These are phyloP conservation scores for Podarcis lilfordi DNA, from an alignment of 2,797 vertebrate genomes.

Conservation along the genomic window DNA sequence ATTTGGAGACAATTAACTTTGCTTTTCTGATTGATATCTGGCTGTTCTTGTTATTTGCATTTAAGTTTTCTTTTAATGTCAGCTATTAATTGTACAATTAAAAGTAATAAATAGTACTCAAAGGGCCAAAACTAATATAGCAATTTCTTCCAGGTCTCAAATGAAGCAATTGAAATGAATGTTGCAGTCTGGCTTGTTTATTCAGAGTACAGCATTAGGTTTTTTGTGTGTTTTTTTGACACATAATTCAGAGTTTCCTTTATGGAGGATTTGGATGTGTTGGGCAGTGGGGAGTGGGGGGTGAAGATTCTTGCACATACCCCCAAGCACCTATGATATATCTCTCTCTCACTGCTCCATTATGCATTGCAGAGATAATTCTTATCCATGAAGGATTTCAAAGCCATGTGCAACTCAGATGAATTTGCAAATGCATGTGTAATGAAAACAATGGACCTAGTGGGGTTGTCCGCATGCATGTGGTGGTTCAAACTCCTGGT, in stretches of 20 bases:
- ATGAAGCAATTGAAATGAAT: background rate
- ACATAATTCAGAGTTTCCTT: background rate
- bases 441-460: background rate
- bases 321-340: background rate
- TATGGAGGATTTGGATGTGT: rapidly evolving
- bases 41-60: background rate
- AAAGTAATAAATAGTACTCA: background rate
- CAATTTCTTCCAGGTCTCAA: background rate
- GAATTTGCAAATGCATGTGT: conserved; percentile 41
- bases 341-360: too few relatives aligned
- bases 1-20: background rate
- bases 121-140: background rate
- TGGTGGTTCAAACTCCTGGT: background rate
- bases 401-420: background rate
- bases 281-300: background rate
- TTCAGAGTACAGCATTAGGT: background rate
- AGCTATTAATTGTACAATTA: background rate
- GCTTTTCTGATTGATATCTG: background rate
- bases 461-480: conserved; percentile 28
- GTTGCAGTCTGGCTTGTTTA: background rate
- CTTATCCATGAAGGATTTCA: background rate
- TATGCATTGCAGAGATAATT: background rate
- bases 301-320: background rate
- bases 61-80: background rate
- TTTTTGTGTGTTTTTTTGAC: background rate